phyloP scores from a whole-genome alignment of 2,888 invertebrate genomes.

The Tachystola acroxantha region DNA sequence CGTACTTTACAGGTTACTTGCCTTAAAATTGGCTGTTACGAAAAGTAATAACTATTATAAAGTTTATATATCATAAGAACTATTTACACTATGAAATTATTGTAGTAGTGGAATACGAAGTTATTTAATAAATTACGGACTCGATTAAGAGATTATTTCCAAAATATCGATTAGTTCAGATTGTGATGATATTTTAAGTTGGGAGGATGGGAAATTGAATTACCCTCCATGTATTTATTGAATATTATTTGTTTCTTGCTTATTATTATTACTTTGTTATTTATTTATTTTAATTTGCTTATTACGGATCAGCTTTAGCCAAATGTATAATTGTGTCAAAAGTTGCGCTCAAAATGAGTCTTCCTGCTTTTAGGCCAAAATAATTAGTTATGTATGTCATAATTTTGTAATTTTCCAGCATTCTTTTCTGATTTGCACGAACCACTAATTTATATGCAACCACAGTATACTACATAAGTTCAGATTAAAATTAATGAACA shows the following conservation, averaged over 20 bases:
- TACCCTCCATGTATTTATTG: too few relatives aligned
- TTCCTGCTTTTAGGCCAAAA: conserved; percentile 29
- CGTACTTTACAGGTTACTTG: conserved; percentile 56
- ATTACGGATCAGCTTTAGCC: conserved; percentile 11
- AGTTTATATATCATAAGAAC: conserved; percentile 25
- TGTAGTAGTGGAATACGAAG: conserved; percentile 16
- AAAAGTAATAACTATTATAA: conserved; percentile 25
- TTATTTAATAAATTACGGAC: conserved; percentile 23
- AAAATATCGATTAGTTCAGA: too few relatives aligned
- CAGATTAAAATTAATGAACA: too few relatives aligned
- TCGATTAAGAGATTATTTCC: too few relatives aligned
- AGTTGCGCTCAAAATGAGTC: conserved; percentile 29
- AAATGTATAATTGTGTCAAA: conserved; percentile 12
- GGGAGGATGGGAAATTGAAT: too few relatives aligned
- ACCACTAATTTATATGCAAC: too few relatives aligned
- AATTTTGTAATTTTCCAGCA: too few relatives aligned
- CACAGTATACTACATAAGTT: too few relatives aligned
- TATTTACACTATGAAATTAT: conserved; percentile 23
- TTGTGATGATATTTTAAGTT: conserved; percentile 12
- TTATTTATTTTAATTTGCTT: conserved; percentile 2
- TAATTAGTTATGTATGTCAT: conserved; percentile 1
- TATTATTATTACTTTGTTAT: conserved; percentile 4
- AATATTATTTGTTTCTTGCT: conserved; percentile 1
- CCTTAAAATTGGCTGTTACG: conserved; percentile 63
- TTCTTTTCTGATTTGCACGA: not conserved